Evolutionary conservation across 2,113 vertebrate species (phyloP).

Genomic region (Neopipo cinnamomea): DNA sequence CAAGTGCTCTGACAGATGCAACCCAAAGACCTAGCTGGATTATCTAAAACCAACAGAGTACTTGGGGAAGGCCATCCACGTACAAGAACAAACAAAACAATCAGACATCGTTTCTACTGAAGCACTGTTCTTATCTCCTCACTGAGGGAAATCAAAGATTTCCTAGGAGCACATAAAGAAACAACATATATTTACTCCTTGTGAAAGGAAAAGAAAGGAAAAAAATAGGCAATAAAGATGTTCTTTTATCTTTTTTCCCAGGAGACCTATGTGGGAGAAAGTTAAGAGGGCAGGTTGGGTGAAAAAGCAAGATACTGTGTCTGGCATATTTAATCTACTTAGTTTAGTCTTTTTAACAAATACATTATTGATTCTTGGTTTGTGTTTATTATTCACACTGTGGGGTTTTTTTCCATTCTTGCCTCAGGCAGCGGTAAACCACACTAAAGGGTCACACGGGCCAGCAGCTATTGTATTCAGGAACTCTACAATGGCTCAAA

Average conservation of each 20-base stretch:
- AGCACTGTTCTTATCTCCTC: not conserved
- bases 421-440: not conserved
- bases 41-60: conserved; percentile 26
- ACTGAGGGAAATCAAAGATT: conserved; percentile 32
- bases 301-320: not conserved
- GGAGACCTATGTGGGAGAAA: not conserved
- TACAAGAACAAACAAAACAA: conserved; percentile 32
- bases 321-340: not conserved
- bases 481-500: not conserved
- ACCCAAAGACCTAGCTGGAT: not conserved
- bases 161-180: conserved; percentile 14
- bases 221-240: not conserved
- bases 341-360: conserved; percentile 6
- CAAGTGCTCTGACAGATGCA: not conserved
- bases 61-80: not conserved
- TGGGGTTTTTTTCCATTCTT: not conserved
- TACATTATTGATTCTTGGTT: conserved; percentile 33
- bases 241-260: not conserved
- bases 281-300: not conserved
- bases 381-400: not conserved
- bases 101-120: not conserved
- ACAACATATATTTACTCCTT: not conserved
- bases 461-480: not conserved
- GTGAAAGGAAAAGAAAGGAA: not conserved
- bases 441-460: not conserved